Evolutionary conservation across 2,888 invertebrate species (phyloP), one percentile per base, ranked within the genome.

Genomic region (Athrips mouffetella): DNA sequence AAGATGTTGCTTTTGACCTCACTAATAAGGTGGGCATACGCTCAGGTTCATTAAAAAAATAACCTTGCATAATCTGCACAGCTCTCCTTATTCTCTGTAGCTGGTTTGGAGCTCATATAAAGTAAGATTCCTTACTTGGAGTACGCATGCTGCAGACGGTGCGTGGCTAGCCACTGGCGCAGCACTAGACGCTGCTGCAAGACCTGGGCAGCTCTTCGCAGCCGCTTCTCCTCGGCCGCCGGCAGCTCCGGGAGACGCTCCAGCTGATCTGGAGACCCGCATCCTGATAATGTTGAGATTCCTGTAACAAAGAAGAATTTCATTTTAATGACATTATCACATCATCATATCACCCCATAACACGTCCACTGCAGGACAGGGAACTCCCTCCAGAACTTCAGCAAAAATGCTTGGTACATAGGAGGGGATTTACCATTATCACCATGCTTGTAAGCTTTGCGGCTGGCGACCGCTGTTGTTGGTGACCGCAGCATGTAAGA

Each of bases 161-260:
- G 92, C 59, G 93, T 92, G 59, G 91, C 90, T 53, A 96, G 90
- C 96, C 96, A 96, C 89, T 96, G 95, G 20, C 95, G 92, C 62
- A 96, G 89, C 60, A 96, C 94, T 51, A 96, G 91, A 54, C 95
- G 91, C 76, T 96, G 96, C 80, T 96, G 95, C 65, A 96, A 87
- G 57, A 94, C 90, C 52, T 92, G 90, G 5, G 96, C 95, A 6
- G 96, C 96, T 37, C 94, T 90, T 62, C 95, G 94, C 55, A 96
- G 87, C 44, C 95, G 91, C 78, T 94, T 93, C 78, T 95, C 95
- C 82, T 96, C 96, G 51, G 94, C 92, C 41, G 93, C 92, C 59
- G 96, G 95, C 67, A 96, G 83, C 87, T 96, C 94, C 25, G 95
- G 95, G 63, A 95, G 85, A 50, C 89, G 80, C 60, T 91, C 91